Percentiles rank a stretch among this genome's conserved stretches.
phyloP scores from a whole-genome alignment of 2,888 invertebrate species.

The Miltochrista miniata region DNA sequence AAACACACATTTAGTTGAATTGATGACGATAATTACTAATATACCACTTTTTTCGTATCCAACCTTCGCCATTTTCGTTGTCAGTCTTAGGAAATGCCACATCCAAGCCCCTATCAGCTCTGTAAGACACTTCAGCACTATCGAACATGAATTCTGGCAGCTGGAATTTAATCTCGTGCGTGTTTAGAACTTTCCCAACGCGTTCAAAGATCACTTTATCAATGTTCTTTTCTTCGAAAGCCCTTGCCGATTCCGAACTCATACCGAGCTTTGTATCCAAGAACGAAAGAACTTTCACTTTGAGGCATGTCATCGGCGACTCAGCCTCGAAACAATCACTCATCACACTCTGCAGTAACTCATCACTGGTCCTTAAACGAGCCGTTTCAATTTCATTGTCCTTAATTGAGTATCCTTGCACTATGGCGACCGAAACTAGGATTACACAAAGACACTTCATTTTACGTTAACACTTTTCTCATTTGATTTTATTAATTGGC shows the following conservation, averaged over 20 bases:
- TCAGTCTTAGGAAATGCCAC: slow-evolving; percentile 81
- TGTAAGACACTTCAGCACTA: slow-evolving; percentile 86
- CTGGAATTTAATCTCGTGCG: slow-evolving; percentile 89
- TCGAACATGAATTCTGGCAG: slow-evolving; percentile 89
- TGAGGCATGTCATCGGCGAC: slow-evolving; percentile 88
- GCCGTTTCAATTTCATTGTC: slow-evolving; percentile 83
- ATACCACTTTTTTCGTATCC: not conserved
- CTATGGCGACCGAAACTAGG: slow-evolving; percentile 78
- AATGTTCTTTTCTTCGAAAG: slow-evolving; percentile 84
- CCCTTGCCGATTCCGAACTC: slow-evolving; percentile 84
- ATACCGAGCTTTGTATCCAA: slow-evolving; percentile 88
- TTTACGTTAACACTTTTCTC: slow-evolving; percentile 66
- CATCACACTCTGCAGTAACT: slow-evolving; percentile 87
- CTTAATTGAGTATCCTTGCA: slow-evolving; percentile 75
- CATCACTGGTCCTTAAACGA: slow-evolving; percentile 85
- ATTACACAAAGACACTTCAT: slow-evolving; percentile 81
- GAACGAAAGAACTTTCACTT: slow-evolving; percentile 89
- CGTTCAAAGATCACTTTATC: slow-evolving; percentile 91
- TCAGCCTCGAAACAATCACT: slow-evolving; percentile 88
- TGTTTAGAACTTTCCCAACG: slow-evolving; percentile 87
- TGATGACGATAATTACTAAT: not conserved
- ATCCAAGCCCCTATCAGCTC: slow-evolving; percentile 86
- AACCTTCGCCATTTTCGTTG: slow-evolving; percentile 83
- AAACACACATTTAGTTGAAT: slow-evolving; percentile 17
- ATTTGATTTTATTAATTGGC: slow-evolving; percentile 77